Percentiles rank a stretch among this genome's conserved stretches.
Conservation (phyloP, 1,140 invertebrate species). For the Penaeus chinensis region DNA sequence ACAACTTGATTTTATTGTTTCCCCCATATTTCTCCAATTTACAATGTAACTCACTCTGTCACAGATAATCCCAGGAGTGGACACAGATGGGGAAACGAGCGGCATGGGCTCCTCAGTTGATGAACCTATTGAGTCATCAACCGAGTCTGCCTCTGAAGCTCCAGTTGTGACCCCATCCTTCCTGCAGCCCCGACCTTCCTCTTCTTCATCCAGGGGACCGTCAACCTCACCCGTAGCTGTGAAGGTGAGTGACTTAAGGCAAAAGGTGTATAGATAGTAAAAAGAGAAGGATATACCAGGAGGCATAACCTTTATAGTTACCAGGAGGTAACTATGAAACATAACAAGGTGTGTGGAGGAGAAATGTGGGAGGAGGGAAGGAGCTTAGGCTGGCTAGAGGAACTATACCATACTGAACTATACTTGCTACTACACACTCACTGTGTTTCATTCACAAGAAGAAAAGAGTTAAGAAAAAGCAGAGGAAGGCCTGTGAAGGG, state of each 20-base stretch:
- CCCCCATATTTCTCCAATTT: neutral
- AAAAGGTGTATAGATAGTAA: too few species aligned
- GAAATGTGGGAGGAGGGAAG: too few species aligned
- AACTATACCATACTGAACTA: too few species aligned
- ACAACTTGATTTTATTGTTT: neutral
- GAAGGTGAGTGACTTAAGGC: constrained; percentile 4
- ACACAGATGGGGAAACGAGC: constrained; percentile 63
- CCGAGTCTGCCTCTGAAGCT: constrained; percentile 62
- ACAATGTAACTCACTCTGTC: neutral
- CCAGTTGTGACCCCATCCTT: constrained; percentile 46
- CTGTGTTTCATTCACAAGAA: too few species aligned
- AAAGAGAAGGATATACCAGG: too few species aligned
- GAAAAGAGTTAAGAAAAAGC: too few species aligned
- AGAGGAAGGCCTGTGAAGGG: too few species aligned
- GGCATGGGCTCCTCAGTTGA: constrained; percentile 63
- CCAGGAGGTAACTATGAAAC: too few species aligned
- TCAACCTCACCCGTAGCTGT: constrained; percentile 42
- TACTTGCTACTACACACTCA: too few species aligned
- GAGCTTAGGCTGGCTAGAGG: too few species aligned
- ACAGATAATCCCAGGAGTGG: constrained; percentile 34
- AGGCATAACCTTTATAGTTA: too few species aligned
- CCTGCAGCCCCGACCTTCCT: constrained; percentile 37
- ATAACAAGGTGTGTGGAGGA: too few species aligned
- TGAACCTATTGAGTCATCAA: constrained; percentile 62
- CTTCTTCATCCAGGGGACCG: constrained; percentile 21